phyloP scores from a whole-genome alignment of 1,140 invertebrate genomes.

The Atopsyche davidsoni region DNA sequence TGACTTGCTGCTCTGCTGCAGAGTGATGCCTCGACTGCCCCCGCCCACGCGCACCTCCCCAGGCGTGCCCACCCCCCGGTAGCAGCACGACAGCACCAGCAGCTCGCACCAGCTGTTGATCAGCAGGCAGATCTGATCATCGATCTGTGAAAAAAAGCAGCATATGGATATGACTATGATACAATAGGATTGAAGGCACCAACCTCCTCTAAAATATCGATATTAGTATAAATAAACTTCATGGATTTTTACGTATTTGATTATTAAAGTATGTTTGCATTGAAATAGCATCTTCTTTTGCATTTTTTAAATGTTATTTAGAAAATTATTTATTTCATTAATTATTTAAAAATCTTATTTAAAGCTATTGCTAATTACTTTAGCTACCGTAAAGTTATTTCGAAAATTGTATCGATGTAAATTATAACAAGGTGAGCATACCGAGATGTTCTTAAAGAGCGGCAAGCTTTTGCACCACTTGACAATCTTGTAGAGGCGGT shows the following conservation, averaged over 20 bases:
- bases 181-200: slow-evolving; percentile 12
- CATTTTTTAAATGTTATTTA: no score
- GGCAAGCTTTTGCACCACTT: slow-evolving; percentile 98
- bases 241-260: neutral
- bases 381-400: no score
- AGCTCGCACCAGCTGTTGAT: slow-evolving; percentile 98
- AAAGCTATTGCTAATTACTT: no score
- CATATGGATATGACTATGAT: slow-evolving; percentile 8
- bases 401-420: neutral
- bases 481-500: slow-evolving; percentile 94
- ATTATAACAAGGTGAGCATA: slow-evolving; percentile 40
- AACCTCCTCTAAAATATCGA: slow-evolving; percentile 4
- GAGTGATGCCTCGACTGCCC: slow-evolving; percentile 64
- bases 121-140: slow-evolving; percentile 93
- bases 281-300: no score
- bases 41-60: slow-evolving; percentile 78
- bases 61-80: slow-evolving; percentile 78
- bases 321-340: no score
- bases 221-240: slow-evolving; percentile 1
- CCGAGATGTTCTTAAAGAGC: slow-evolving; percentile 92
- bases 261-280: no score
- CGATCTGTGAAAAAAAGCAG: slow-evolving; percentile 59
- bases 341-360: no score
- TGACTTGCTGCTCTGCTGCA: slow-evolving; percentile 63
- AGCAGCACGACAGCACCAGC: slow-evolving; percentile 86